Evolutionary conservation across 2,888 invertebrate genomes (phyloP).

Genomic region (Eudasyphora cyanicolor): DNA sequence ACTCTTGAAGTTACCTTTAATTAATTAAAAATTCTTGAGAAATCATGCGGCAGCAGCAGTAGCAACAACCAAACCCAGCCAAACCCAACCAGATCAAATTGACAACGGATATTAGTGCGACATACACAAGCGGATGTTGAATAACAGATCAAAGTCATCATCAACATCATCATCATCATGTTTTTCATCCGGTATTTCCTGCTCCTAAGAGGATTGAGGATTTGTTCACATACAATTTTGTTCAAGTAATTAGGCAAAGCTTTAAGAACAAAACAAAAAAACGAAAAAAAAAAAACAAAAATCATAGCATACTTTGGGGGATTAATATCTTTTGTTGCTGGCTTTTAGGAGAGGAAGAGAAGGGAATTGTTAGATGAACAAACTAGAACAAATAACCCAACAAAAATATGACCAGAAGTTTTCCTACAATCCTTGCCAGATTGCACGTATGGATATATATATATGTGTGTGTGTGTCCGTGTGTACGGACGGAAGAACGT

Average conservation of each 20-base stretch:
- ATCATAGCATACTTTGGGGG: background rate
- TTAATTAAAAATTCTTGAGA: no score
- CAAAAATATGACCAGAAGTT: background rate
- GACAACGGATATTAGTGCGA: no score
- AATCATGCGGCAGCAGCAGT: no score
- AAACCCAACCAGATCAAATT: no score
- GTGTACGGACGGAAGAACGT: background rate
- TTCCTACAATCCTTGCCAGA: background rate
- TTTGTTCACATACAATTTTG: background rate
- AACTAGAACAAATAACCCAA: background rate
- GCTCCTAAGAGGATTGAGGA: constrained; percentile 12
- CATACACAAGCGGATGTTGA: background rate
- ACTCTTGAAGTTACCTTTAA: background rate
- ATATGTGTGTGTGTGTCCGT: background rate
- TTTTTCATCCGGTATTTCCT: background rate
- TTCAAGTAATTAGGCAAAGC: constrained; percentile 19
- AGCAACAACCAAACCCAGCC: no score
- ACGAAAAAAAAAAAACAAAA: no score
- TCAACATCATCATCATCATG: no score
- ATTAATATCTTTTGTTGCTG: no score
- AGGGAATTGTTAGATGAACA: background rate
- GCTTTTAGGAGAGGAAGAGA: no score
- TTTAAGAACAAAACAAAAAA: background rate
- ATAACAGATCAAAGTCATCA: background rate
- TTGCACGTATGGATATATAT: no score